phyloP scores from a whole-genome alignment of 2,888 invertebrate species.

The Folsomia candida region DNA sequence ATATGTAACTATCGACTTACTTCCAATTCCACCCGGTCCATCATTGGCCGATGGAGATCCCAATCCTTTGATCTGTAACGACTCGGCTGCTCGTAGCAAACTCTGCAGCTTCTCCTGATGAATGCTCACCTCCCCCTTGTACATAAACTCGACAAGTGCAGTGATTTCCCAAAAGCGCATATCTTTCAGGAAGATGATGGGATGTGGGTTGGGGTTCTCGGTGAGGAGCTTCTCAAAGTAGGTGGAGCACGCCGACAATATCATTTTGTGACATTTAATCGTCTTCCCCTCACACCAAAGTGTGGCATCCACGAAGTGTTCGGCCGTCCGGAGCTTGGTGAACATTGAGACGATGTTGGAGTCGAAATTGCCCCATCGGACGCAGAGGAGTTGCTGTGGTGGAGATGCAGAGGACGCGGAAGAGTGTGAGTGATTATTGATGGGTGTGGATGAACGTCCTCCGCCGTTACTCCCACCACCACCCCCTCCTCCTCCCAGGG shows the following conservation, averaged over 20 bases:
- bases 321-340: constrained; percentile 48
- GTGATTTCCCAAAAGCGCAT: constrained; percentile 50
- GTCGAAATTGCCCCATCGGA: constrained; percentile 51
- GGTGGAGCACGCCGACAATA: constrained; percentile 50
- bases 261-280: constrained; percentile 50
- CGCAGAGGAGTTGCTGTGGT: constrained; percentile 50
- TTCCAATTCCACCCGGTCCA: constrained; percentile 13
- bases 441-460: background rate
- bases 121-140: constrained; percentile 50
- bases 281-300: constrained; percentile 50
- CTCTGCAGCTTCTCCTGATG: constrained; percentile 50
- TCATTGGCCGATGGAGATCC: constrained; percentile 48
- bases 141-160: constrained; percentile 51
- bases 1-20: background rate
- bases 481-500: constrained; percentile 21
- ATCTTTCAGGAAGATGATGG: constrained; percentile 49
- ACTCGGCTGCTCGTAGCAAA: constrained; percentile 50
- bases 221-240: constrained; percentile 50
- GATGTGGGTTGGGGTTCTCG: constrained; percentile 48
- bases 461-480: constrained; percentile 24
- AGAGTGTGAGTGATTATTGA: background rate
- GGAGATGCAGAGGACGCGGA: constrained; percentile 27
- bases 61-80: constrained; percentile 50
- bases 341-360: constrained; percentile 51
- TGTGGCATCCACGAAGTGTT: constrained; percentile 50